Evolutionary conservation across 2,797 vertebrate genomes (phyloP).

Genomic region (Cyclopterus lumpus): DNA sequence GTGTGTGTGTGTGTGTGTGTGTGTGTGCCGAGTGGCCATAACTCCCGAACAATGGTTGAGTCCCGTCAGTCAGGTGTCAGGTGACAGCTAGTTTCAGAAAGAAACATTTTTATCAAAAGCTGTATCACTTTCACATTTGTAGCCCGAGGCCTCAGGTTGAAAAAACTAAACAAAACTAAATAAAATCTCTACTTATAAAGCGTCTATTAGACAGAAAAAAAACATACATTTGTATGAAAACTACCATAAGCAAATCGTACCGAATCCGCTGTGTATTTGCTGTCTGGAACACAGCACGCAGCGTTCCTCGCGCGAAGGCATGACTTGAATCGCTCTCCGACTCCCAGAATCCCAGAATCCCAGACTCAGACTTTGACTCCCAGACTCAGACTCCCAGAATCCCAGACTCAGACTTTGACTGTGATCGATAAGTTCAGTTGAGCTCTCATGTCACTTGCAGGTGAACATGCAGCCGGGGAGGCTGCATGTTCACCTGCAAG

Average conservation of each 20-base stretch:
- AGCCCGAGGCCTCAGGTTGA: background rate
- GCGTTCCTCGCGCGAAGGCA: background rate
- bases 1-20: no score
- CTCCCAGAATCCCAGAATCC: no score
- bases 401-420: no score
- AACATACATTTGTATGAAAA: no score
- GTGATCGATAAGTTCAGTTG: background rate
- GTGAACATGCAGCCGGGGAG: background rate
- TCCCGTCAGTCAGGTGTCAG: background rate
- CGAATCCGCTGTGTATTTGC: background rate
- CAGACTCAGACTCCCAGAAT: no score
- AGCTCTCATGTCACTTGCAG: background rate
- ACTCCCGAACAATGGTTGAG: background rate
- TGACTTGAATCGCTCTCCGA: background rate
- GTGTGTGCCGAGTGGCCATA: background rate
- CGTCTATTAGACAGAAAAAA: background rate
- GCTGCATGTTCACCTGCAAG: background rate
- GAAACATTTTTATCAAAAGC: no score
- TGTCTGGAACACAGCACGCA: background rate
- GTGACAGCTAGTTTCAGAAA: background rate
- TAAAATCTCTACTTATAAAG: background rate
- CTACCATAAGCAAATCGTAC: no score
- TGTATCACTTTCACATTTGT: background rate
- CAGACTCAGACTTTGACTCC: no score
- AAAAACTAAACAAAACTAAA: background rate